Evolutionary conservation across 2,888 invertebrate species (phyloP).

Genomic region (Hyppa rectilinea): DNA sequence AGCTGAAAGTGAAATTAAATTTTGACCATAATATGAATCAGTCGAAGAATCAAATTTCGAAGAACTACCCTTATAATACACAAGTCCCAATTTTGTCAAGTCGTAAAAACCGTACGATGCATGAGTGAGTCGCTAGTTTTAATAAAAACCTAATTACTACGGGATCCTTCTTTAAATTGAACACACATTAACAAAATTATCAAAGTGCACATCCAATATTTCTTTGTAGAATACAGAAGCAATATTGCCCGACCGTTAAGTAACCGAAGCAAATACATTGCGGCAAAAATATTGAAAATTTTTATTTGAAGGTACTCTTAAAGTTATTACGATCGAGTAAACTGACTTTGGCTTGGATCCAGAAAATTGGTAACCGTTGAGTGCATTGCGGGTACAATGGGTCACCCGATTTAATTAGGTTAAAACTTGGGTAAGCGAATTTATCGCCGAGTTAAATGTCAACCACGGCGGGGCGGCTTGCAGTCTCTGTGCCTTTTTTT

Average conservation of each 20-base stretch:
- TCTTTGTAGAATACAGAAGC: conserved; percentile 16
- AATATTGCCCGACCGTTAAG: conserved; percentile 35
- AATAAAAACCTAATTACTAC: too few species aligned
- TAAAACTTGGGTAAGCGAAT: conserved; percentile 61
- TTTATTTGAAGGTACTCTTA: conserved; percentile 59
- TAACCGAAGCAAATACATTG: conserved; percentile 49
- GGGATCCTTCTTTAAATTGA: not conserved
- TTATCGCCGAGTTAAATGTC: conserved; percentile 57
- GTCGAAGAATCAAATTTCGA: too few species aligned
- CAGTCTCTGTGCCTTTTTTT: conserved; percentile 41
- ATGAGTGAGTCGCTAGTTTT: too few species aligned
- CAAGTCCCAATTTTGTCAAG: too few species aligned
- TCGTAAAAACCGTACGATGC: not conserved
- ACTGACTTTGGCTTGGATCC: conserved; percentile 60
- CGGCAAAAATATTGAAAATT: conserved; percentile 53
- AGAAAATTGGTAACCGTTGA: conserved; percentile 60
- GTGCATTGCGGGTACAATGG: conserved; percentile 64
- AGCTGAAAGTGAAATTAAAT: too few species aligned
- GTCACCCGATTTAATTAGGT: conserved; percentile 65
- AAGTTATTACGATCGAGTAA: conserved; percentile 60
- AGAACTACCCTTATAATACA: too few species aligned
- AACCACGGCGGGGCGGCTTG: conserved; percentile 43
- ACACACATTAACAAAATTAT: not conserved
- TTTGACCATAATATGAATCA: too few species aligned
- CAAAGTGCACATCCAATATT: conserved; percentile 9